A percentile compares a stretch with the other conserved stretches of the same genome.
phyloP scores from a whole-genome alignment of 2,113 vertebrate species.

The Syngnathus typhle region DNA sequence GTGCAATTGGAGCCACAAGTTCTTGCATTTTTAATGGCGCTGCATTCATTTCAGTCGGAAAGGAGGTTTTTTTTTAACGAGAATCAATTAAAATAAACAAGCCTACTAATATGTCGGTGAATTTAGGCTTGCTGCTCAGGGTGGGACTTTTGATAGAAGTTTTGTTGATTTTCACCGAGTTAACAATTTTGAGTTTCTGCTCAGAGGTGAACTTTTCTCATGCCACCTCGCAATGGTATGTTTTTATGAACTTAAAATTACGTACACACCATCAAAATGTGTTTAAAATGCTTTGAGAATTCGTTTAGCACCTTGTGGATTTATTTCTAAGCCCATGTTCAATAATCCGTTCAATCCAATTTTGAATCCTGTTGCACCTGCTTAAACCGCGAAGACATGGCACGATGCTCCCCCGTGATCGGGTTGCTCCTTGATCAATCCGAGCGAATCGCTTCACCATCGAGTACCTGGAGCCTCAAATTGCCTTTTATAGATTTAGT shows the following conservation, averaged over 20 bases:
- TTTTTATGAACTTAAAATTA: slow-evolving; percentile 40
- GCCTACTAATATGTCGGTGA: slow-evolving; percentile 43
- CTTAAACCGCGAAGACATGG: slow-evolving; percentile 33
- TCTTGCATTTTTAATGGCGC: slow-evolving; percentile 44
- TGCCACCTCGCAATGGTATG: slow-evolving; percentile 3
- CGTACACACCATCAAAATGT: slow-evolving; percentile 52
- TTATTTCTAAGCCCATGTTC: slow-evolving; percentile 51
- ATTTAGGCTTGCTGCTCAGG: slow-evolving; percentile 41
- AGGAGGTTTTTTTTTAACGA: slow-evolving; percentile 36
- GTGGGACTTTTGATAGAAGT: slow-evolving; percentile 28
- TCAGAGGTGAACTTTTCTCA: slow-evolving; percentile 20
- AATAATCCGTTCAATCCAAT: slow-evolving; percentile 54
- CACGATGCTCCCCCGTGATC: slow-evolving; percentile 60
- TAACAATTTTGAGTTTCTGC: slow-evolving; percentile 24
- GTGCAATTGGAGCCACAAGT: slow-evolving; percentile 26
- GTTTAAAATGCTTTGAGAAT: slow-evolving; percentile 49
- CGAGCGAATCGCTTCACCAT: slow-evolving; percentile 56
- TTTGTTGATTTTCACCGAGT: slow-evolving; percentile 27
- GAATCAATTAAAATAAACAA: slow-evolving; percentile 43
- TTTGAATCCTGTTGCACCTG: slow-evolving; percentile 43
- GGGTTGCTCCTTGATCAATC: slow-evolving; percentile 62
- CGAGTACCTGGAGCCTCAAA: slow-evolving; percentile 53
- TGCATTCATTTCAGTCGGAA: slow-evolving; percentile 46
- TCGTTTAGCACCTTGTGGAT: slow-evolving; percentile 52
- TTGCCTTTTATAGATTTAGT: slow-evolving; percentile 66